Conservation (phyloP, 2,888 invertebrate genomes). For the Caenorhabditis sulstoni region DNA sequence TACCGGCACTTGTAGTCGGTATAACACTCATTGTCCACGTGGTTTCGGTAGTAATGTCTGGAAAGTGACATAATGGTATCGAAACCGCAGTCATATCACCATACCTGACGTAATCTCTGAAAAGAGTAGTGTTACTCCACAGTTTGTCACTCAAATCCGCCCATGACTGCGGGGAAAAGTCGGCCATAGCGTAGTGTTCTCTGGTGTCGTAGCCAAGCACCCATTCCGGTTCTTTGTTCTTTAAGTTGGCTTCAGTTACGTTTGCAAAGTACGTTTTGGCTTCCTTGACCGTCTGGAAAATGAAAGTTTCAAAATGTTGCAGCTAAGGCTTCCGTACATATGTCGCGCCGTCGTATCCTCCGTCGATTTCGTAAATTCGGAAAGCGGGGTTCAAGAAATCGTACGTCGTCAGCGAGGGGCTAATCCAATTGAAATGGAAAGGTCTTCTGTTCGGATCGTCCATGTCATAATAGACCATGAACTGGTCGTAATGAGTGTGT, state of each 20-base stretch:
- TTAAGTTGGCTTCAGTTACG: conserved; percentile 68
- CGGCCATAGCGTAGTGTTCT: conserved; percentile 70
- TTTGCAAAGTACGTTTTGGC: conserved; percentile 73
- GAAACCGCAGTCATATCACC: not conserved
- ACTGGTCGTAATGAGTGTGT: conserved; percentile 94
- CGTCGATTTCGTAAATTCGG: conserved; percentile 94
- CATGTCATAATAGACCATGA: conserved; percentile 81
- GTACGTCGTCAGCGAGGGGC: conserved; percentile 88
- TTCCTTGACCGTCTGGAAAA: conserved; percentile 70
- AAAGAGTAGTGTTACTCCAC: conserved; percentile 63
- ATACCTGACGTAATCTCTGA: conserved; percentile 68
- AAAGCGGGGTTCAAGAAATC: conserved; percentile 90
- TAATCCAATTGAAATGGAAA: conserved; percentile 83
- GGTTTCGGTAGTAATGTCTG: conserved; percentile 65
- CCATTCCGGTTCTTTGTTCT: conserved; percentile 68
- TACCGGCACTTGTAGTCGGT: conserved; percentile 60
- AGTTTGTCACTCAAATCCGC: conserved; percentile 68
- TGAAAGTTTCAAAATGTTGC: conserved; percentile 16
- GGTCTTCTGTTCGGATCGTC: conserved; percentile 68
- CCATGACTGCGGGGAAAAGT: conserved; percentile 74
- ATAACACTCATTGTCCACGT: conserved; percentile 65
- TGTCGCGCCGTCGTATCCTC: conserved; percentile 84
- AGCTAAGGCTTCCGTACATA: conserved; percentile 69
- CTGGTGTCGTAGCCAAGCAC: conserved; percentile 64
- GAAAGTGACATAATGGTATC: not conserved